Base-by-base conservation (phyloP, 2,888 invertebrate species). In the Heliconius erato region DNA sequence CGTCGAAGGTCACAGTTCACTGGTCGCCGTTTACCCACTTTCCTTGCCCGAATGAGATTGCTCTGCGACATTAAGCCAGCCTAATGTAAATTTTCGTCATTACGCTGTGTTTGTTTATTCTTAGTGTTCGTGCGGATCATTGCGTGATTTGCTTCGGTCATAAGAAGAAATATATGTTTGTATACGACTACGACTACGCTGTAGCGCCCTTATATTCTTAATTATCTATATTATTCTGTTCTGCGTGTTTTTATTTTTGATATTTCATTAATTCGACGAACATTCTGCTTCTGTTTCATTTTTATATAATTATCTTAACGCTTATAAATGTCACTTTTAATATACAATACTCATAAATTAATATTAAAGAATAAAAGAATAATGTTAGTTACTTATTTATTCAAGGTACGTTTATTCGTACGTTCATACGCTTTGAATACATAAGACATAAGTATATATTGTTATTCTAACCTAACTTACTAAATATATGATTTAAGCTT, bases 41-140 rank as follows among this genome's bases (percentile, higher is more conserved):
- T 94, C 94, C 94, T 93, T 89, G 89, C 89, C 89, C 91, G 91
- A 95, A 95, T 93, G 94, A 95, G 94, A 95, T 95, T 94, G 94
- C 93, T 90, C 90, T 93, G 93, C 93, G 94, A 95, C 94, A 95
- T 95, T 96, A 95, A 94, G 93, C 94, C 92, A 88, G 90, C 91
- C 92, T 92, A 92, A 95, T 95, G 94, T 95, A 95, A 94, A 95
- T 95, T 94, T 94, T 92, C 93, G 90, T 92, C 91, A 92, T 94
- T 92, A 92, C 89, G 88, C 88, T 88, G 86, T 90, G 91, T 91
- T 91, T 94, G 92, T 93, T 92, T 91, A 93, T 92, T 90, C 90
- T 89, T 87, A 86, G 89, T 84, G 85, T 87, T 87, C 84, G 86
- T 88, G 85, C 85, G 85, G 85, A 86, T 89, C 89, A 89, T 91